Evolutionary conservation across 2,113 vertebrate species (phyloP).

Genomic region (Clinocottus analis): DNA sequence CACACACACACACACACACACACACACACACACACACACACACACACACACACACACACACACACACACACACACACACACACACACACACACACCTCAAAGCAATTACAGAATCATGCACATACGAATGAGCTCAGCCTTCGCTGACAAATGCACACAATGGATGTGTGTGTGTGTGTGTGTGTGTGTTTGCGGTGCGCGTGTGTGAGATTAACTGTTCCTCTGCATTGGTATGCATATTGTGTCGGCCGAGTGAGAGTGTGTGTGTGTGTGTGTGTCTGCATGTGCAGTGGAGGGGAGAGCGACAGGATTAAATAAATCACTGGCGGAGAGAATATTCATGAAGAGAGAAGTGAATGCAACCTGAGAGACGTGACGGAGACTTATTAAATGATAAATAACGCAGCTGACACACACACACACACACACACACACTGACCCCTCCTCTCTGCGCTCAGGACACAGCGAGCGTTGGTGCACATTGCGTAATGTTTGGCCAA

Average conservation of each 20-base stretch:
- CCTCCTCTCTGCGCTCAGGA: background rate
- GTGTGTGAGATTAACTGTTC: slow-evolving; percentile 46
- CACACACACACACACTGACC: too few species aligned
- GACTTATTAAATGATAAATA: slow-evolving; percentile 74
- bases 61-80: background rate
- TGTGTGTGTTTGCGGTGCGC: slow-evolving; percentile 8
- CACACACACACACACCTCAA: slow-evolving; percentile 12
- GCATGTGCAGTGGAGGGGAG: slow-evolving; percentile 61
- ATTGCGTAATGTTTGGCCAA: slow-evolving; percentile 6
- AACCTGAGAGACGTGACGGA: slow-evolving; percentile 59
- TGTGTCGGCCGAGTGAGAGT: slow-evolving; percentile 20
- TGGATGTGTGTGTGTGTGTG: slow-evolving; percentile 7
- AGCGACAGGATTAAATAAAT: slow-evolving; percentile 75
- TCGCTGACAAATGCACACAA: slow-evolving; percentile 70
- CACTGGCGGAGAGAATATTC: slow-evolving; percentile 73
- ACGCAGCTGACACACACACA: slow-evolving; percentile 55
- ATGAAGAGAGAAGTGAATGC: slow-evolving; percentile 68
- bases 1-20: slow-evolving; percentile 16
- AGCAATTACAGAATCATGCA: slow-evolving; percentile 62
- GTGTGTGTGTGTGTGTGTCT: slow-evolving; percentile 3
- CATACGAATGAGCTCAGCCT: slow-evolving; percentile 56
- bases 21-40: background rate
- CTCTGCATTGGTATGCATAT: slow-evolving; percentile 38
- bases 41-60: background rate
- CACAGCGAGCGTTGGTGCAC: slow-evolving; percentile 17